Conservation (phyloP, 2,113 vertebrate genomes). For the Pluvialis apricaria region DNA sequence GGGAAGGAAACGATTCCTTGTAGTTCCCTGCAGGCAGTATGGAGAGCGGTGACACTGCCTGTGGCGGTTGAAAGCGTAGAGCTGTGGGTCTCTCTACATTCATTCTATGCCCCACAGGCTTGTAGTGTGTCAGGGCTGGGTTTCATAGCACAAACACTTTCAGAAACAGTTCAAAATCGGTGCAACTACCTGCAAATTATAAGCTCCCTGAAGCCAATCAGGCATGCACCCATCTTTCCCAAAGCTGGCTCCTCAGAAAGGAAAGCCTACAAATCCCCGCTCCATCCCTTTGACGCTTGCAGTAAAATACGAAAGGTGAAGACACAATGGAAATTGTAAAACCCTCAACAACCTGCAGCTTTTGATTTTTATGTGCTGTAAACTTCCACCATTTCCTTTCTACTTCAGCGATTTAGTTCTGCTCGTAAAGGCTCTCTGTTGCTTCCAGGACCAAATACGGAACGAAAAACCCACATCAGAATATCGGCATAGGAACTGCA, state of each 20-base stretch:
- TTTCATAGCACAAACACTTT: background rate
- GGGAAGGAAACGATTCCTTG: background rate
- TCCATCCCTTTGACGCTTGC: background rate
- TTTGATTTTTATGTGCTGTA: background rate
- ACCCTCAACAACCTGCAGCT: background rate
- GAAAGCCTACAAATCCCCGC: background rate
- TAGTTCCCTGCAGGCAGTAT: background rate
- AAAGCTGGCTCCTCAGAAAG: background rate
- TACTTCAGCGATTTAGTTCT: background rate
- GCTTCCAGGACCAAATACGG: background rate
- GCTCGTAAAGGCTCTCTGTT: background rate
- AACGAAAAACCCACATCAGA: rapidly evolving
- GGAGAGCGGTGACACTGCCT: background rate
- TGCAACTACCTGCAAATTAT: background rate
- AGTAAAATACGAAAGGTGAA: background rate
- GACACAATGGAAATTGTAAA: rapidly evolving
- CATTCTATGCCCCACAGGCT: rapidly evolving
- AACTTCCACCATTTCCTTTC: background rate
- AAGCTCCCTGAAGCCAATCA: background rate
- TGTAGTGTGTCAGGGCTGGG: background rate
- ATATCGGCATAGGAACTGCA: background rate
- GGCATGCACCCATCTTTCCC: rapidly evolving
- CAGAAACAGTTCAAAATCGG: background rate
- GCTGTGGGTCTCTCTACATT: background rate
- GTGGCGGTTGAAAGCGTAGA: rapidly evolving